Percentiles rank a stretch among this genome's conserved stretches.
Evolutionary conservation across 2,113 vertebrate species (phyloP).

Genomic region (Psettodes erumei): DNA sequence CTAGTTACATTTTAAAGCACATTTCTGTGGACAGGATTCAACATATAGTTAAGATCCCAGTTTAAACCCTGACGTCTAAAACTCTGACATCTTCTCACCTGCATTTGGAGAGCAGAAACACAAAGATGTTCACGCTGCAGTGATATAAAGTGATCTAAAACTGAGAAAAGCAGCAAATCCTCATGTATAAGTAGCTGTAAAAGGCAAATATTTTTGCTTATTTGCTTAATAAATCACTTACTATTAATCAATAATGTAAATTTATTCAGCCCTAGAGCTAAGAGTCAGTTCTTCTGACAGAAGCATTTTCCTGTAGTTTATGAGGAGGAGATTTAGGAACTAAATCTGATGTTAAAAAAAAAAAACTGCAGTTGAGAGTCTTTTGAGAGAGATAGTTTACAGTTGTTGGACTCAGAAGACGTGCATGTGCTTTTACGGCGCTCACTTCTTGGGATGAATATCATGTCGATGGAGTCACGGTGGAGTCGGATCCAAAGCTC

Average conservation of each 20-base stretch:
- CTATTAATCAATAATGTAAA: no score
- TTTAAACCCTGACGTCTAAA: not conserved
- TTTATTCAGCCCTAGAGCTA: no score
- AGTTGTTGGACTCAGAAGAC: not conserved
- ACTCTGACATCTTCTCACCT: not conserved
- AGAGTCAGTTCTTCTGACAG: not conserved
- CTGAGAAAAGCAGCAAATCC: not conserved
- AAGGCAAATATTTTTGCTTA: not conserved
- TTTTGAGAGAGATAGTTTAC: not conserved
- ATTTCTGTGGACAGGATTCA: constrained; percentile 19
- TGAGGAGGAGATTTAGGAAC: not conserved
- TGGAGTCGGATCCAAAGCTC: not conserved
- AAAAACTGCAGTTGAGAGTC: not conserved
- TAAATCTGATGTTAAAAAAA: not conserved
- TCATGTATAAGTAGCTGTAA: not conserved
- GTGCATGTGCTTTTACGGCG: not conserved
- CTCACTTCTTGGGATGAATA: not conserved
- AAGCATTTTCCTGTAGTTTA: not conserved
- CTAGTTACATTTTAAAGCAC: no score
- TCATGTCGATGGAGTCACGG: not conserved
- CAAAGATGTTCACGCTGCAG: not conserved
- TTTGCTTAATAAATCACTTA: not conserved
- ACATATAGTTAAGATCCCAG: not conserved
- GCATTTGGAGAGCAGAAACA: not conserved
- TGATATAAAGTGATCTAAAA: constrained; percentile 1